Conservation (phyloP, 2,113 vertebrate species). For the Aplodontia rufa region DNA sequence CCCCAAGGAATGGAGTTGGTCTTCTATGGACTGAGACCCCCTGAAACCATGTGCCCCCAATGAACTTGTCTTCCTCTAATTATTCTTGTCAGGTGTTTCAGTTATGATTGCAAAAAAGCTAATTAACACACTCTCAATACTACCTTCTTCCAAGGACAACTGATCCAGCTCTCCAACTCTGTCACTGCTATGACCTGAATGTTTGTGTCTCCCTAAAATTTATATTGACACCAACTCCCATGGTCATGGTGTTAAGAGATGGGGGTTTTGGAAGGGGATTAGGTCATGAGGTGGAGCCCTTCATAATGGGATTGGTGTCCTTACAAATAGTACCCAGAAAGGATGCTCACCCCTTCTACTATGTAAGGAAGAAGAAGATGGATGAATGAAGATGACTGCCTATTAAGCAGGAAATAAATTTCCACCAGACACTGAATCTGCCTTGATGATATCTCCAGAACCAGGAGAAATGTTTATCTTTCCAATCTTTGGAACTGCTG, state of each 20-base stretch:
- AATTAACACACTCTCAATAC: rapidly evolving
- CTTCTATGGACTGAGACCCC: too few species aligned
- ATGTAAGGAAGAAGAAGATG: too few species aligned
- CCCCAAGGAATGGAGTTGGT: too few species aligned
- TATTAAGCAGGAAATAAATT: not conserved
- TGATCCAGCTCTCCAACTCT: not conserved
- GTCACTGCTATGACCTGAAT: not conserved
- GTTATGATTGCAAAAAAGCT: too few species aligned
- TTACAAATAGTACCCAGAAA: not conserved
- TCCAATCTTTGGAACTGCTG: not conserved
- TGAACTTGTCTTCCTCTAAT: too few species aligned
- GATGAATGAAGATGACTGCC: not conserved
- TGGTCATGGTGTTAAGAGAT: not conserved
- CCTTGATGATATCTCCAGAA: not conserved
- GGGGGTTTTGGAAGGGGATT: not conserved
- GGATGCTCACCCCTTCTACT: not conserved
- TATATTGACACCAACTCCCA: not conserved
- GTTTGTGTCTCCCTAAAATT: not conserved
- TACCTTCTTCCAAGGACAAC: not conserved
- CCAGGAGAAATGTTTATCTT: not conserved
- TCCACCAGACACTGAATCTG: not conserved
- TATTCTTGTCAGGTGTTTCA: too few species aligned
- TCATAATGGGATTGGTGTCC: not conserved
- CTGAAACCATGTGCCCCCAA: too few species aligned
- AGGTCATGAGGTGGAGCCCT: not conserved